These are phyloP conservation scores for Aporophyla lueneburgensis DNA, from an alignment of 2,888 invertebrate genomes.

Conservation along the genomic window DNA sequence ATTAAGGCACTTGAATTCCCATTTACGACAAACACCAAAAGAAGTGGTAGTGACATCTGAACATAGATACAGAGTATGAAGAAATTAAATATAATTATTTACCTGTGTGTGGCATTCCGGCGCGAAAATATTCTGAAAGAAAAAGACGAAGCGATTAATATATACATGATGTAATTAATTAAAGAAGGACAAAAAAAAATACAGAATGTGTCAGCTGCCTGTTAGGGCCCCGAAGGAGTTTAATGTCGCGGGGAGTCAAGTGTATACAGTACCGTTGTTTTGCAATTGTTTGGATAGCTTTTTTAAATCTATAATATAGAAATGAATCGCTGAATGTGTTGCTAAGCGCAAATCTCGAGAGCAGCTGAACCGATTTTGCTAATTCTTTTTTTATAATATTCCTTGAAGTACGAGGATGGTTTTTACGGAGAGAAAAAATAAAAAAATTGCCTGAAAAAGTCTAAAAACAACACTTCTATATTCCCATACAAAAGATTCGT, in stretches of 20 bases:
- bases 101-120: constrained; percentile 88
- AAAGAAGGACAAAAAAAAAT: constrained; percentile 28
- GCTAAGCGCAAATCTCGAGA: too few species aligned
- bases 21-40: constrained; percentile 17
- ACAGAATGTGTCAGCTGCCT: constrained; percentile 56
- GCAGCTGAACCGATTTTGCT: too few species aligned
- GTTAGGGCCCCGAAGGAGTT: constrained; percentile 22
- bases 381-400: too few species aligned
- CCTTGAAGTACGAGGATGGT: too few species aligned
- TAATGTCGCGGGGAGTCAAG: constrained; percentile 39
- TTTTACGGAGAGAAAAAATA: too few species aligned
- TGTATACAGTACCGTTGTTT: background rate
- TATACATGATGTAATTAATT: constrained; percentile 58
- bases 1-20: background rate
- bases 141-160: constrained; percentile 56
- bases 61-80: constrained; percentile 21
- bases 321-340: too few species aligned
- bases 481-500: too few species aligned
- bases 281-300: background rate
- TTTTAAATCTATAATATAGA: too few species aligned
- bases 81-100: constrained; percentile 61
- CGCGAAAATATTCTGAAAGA: constrained; percentile 67
- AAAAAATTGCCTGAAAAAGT: too few species aligned
- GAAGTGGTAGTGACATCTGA: background rate
- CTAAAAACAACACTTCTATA: too few species aligned